phyloP scores from a whole-genome alignment of 1,140 invertebrate species.

The Cotesia vestalis region DNA sequence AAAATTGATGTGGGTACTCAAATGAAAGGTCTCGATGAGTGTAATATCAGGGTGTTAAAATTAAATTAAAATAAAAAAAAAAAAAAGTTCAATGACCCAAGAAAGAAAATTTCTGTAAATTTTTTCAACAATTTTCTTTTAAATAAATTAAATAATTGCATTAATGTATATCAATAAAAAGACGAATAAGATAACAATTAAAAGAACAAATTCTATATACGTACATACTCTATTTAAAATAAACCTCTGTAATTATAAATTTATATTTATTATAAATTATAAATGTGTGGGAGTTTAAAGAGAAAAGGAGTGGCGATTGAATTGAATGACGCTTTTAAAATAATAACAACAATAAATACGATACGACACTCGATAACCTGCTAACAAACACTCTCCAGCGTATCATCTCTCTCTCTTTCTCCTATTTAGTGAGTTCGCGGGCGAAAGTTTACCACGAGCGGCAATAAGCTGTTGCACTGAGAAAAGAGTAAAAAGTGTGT shows the following conservation, averaged over 20 bases:
- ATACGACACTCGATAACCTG: constrained; percentile 33
- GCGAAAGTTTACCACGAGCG: constrained; percentile 24
- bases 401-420: not conserved
- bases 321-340: constrained; percentile 9
- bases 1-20: too few species aligned
- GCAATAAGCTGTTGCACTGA: not conserved
- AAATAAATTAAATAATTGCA: too few species aligned
- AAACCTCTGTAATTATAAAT: not conserved
- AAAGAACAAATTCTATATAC: too few species aligned
- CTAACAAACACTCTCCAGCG: constrained; percentile 25
- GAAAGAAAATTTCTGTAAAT: too few species aligned
- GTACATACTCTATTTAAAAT: not conserved
- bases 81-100: too few species aligned
- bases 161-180: too few species aligned
- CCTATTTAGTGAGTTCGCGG: not conserved
- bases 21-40: too few species aligned
- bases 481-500: constrained; percentile 16
- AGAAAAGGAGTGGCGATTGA: constrained; percentile 13
- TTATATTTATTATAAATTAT: constrained; percentile 1
- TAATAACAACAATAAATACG: not conserved
- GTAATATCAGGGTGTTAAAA: too few species aligned
- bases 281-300: not conserved
- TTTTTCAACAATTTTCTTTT: too few species aligned
- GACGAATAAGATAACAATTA: too few species aligned
- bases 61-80: too few species aligned